Evolutionary conservation across 1,140 invertebrate species (phyloP).

Genomic region (Drosophila simulans): DNA sequence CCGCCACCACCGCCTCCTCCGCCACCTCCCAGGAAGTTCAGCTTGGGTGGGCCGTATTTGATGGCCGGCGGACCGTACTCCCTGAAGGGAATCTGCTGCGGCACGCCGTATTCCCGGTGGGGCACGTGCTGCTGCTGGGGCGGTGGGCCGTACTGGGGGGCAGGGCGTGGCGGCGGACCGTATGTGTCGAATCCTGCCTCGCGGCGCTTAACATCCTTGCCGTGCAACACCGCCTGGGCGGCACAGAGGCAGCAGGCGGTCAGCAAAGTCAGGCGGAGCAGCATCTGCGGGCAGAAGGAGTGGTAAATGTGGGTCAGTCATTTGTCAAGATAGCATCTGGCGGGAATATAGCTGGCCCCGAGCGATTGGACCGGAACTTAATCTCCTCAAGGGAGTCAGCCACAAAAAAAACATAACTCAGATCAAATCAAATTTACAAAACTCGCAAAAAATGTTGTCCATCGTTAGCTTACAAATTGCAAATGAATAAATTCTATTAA

Average conservation of each 20-base stretch:
- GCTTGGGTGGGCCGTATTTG: conserved; percentile 77
- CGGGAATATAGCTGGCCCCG: neutral
- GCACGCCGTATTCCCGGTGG: conserved; percentile 82
- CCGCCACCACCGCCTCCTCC: conserved; percentile 60
- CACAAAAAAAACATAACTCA: neutral
- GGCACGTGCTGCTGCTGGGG: conserved; percentile 79
- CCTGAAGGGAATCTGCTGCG: conserved; percentile 77
- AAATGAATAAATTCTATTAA: no score
- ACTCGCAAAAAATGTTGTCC: neutral
- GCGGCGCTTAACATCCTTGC: conserved; percentile 62
- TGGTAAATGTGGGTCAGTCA: neutral
- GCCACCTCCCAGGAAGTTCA: conserved; percentile 78
- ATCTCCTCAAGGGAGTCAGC: neutral
- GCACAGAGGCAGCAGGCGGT: conserved; percentile 43
- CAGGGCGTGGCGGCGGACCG: conserved; percentile 65
- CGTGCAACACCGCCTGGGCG: conserved; percentile 59
- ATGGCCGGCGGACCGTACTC: conserved; percentile 76
- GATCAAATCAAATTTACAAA: neutral
- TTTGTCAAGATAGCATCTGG: conserved; percentile 8
- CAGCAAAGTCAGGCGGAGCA: conserved; percentile 49
- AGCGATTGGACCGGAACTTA: neutral
- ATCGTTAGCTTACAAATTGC: neutral
- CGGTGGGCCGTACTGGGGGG: conserved; percentile 84
- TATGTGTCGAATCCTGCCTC: conserved; percentile 65
- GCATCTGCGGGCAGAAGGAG: conserved; percentile 35